Conservation (phyloP, 2,888 invertebrate genomes). For the Ectemnius continuus region DNA sequence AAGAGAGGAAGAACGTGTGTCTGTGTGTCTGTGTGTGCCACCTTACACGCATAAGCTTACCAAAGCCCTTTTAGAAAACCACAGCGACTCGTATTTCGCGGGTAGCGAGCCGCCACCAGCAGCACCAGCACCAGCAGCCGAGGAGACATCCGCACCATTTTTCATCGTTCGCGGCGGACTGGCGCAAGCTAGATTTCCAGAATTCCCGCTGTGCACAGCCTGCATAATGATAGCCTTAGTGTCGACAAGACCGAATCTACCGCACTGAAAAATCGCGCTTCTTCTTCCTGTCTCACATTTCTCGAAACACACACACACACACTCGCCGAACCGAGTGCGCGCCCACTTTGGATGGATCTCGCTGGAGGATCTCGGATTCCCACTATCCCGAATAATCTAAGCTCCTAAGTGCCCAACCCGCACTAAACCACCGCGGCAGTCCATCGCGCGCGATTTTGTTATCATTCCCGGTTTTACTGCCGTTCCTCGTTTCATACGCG, state of each 20-base stretch:
- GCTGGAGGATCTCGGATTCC: no score
- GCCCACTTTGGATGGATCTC: no score
- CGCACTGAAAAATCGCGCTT: background rate
- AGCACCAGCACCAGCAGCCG: no score
- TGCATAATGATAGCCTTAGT: constrained; percentile 48
- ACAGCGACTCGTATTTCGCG: constrained; percentile 48
- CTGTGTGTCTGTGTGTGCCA: background rate
- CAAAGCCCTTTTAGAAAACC: constrained; percentile 33
- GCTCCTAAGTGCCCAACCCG: no score
- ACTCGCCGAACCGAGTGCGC: no score
- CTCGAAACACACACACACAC: no score
- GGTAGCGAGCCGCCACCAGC: constrained; percentile 30
- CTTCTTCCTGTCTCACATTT: no score
- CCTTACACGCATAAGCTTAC: constrained; percentile 40
- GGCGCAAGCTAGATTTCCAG: constrained; percentile 26
- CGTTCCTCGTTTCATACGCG: no score
- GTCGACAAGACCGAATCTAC: constrained; percentile 32
- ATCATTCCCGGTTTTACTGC: no score
- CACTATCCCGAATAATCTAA: no score
- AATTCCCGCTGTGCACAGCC: constrained; percentile 25
- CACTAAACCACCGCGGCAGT: no score
- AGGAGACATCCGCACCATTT: constrained; percentile 42
- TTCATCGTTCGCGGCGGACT: constrained; percentile 43
- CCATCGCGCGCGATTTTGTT: no score
- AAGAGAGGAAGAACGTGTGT: background rate